Percentiles rank a stretch among this genome's conserved stretches.
Conservation (phyloP, 1,140 invertebrate genomes). For the Bombus difficillimus region DNA sequence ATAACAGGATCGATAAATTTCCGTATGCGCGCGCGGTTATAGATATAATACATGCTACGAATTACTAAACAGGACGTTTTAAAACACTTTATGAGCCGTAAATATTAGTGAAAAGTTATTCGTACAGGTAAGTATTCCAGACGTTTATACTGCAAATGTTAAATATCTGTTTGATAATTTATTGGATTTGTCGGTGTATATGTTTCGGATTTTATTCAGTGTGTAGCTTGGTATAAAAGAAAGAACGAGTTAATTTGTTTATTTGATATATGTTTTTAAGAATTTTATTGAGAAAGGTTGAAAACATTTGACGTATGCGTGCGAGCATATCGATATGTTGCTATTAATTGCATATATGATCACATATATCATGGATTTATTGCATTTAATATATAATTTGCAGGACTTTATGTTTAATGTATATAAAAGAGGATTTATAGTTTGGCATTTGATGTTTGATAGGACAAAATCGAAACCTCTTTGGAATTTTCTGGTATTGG, state of each 20-base stretch:
- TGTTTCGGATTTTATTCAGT: background rate
- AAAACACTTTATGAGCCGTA: background rate
- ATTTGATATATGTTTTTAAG: background rate
- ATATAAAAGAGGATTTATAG: no score
- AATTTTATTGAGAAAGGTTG: no score
- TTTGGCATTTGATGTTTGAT: background rate
- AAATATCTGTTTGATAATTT: background rate
- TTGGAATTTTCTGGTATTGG: no score
- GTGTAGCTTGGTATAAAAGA: background rate
- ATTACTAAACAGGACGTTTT: background rate
- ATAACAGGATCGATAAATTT: slow-evolving; percentile 11
- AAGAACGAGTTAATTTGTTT: background rate
- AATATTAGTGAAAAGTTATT: background rate
- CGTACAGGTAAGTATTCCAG: background rate
- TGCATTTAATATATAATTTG: no score
- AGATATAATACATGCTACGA: background rate
- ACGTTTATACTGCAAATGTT: background rate
- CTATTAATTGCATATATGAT: background rate
- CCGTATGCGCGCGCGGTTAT: background rate
- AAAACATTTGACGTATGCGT: no score
- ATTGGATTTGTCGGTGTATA: background rate
- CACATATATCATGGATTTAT: no score
- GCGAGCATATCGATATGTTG: background rate
- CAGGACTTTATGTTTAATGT: no score
- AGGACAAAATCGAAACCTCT: background rate